A percentile compares a stretch with the other conserved stretches of the same genome.
These are phyloP conservation scores for Polyploca ridens DNA, from an alignment of 2,888 invertebrate genomes.

Conservation along the genomic window DNA sequence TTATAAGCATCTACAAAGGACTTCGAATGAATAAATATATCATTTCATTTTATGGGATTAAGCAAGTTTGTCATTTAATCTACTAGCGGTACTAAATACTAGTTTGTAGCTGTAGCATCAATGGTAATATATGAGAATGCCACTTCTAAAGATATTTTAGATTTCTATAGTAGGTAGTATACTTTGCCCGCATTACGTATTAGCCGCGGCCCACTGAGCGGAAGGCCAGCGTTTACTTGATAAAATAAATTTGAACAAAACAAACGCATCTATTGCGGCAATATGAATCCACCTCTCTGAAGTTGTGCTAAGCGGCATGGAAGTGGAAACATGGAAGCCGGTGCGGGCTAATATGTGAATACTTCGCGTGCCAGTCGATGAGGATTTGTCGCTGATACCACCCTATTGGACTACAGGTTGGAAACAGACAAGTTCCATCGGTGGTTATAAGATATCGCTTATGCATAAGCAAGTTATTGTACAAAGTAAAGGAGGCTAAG, in stretches of 20 bases:
- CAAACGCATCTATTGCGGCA: conserved; percentile 80
- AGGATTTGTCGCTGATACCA: conserved; percentile 44
- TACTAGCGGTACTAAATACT: too few species aligned
- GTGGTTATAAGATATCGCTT: not conserved
- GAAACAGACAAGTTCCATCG: not conserved
- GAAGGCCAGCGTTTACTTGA: conserved; percentile 81
- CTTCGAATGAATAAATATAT: too few species aligned
- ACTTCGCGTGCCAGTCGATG: conserved; percentile 68
- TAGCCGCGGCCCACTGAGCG: conserved; percentile 72
- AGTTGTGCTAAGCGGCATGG: conserved; percentile 79
- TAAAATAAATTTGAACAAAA: conserved; percentile 84
- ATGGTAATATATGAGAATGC: not conserved
- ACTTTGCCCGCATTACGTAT: conserved; percentile 72
- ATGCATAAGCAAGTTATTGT: too few species aligned
- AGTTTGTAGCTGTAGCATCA: not conserved
- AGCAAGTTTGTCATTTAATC: too few species aligned
- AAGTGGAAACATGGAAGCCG: conserved; percentile 77
- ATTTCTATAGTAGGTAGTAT: conserved; percentile 26
- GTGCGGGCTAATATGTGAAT: conserved; percentile 78
- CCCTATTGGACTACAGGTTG: conserved; percentile 9
- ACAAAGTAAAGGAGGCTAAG: too few species aligned
- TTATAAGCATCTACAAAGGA: too few species aligned
- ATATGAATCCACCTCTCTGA: conserved; percentile 81
- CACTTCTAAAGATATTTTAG: not conserved
- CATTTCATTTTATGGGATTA: too few species aligned